Base-by-base conservation (phyloP, 2,113 vertebrate genomes). In the Rhynchopsitta pachyrhyncha region DNA sequence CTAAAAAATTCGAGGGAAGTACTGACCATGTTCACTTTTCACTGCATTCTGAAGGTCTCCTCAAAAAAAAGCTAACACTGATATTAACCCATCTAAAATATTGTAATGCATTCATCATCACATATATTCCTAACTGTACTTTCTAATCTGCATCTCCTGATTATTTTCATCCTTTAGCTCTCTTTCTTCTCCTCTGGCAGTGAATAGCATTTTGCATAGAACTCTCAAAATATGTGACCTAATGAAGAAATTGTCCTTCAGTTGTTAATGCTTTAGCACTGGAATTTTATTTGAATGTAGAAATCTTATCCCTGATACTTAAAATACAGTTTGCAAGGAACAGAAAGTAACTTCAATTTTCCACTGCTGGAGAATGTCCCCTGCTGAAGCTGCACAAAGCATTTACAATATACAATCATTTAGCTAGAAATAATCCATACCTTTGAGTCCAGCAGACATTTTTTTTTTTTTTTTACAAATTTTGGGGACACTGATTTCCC, bases 81-180 rank as follows among this genome's bases (percentile, higher is more conserved):
- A 42, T 55, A 77, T 9, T 67, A 77, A 85, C 53, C 31, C 15
- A 82, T 33, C 20, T 85, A 52, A 82, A 95, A 59, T 70, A 57
- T 8, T 35, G 15, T 19, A 80, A 74, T 64, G 8, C 7, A 59
- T 77, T 90, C 16, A 59, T 59, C 28, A 77, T n/a, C 49, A 66
- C 31, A 71, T 62, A 67, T 44, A 79, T 62, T 75, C 47, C 74
- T 75, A 62, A 31, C 7, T 20, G 10, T 11, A 55, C 41, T 85
- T 92, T 66, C 37, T 80, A 62, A 89, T 91, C 75, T 67, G 9
- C 63, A 84, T 63, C 18, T 95, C 33, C 10, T 88, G 81, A 92
- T 74, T 94, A 86, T 77, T 86, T 95, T 92, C 41, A 81, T 17
- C 44, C n/a, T 92, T 87, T 84, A 86, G 14, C 66, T 90, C 59